Evolutionary conservation across 2,113 vertebrate genomes (phyloP), one percentile per base, ranked within the genome.

Genomic region (Ctenodactylus gundi): DNA sequence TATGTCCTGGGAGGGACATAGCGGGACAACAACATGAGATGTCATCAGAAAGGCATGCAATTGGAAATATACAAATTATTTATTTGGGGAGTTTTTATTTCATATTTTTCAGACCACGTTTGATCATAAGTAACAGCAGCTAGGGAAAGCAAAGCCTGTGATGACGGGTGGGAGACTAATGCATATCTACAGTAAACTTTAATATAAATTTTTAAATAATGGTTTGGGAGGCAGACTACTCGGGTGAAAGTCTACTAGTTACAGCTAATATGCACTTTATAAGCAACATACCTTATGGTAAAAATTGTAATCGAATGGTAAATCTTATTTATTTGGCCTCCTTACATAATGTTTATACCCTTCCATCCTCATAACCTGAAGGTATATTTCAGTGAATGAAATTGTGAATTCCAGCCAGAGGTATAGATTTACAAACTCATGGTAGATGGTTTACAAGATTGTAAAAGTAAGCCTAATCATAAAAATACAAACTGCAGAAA

Each of bases 301-400:
- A 80, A 88, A 39, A 67, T 25, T 94, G 21, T n/a, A 60, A 44
- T 10, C 13, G 73, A 31, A 68, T 80, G 78, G 25, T 11, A 72
- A 97, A 58, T 85, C 90, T 44, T 85, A 94, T 34, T 78, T 62
- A 31, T 31, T 27, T 49, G 23, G 78, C 23, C 68, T 84, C 49
- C 44, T 34, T 11, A 49, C 27, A n/a, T 65, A 27, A 58, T n/a
- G n/a, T n/a, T n/a, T n/a, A n/a, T n/a, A n/a, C n/a, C n/a, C n/a
- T n/a, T n/a, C n/a, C n/a, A n/a, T n/a, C n/a, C n/a, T n/a, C n/a
- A n/a, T n/a, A n/a, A n/a, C n/a, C n/a, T n/a, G n/a, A n/a, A n/a
- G n/a, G 13, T 3, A 14, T 4, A 62, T 31, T 31, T 88, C 36
- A 34, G 15, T 49, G 58, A 46, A 12, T 44, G 1, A 49, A 82